Conservation (phyloP, 2,113 vertebrate genomes). For the Calyptomena viridis region DNA sequence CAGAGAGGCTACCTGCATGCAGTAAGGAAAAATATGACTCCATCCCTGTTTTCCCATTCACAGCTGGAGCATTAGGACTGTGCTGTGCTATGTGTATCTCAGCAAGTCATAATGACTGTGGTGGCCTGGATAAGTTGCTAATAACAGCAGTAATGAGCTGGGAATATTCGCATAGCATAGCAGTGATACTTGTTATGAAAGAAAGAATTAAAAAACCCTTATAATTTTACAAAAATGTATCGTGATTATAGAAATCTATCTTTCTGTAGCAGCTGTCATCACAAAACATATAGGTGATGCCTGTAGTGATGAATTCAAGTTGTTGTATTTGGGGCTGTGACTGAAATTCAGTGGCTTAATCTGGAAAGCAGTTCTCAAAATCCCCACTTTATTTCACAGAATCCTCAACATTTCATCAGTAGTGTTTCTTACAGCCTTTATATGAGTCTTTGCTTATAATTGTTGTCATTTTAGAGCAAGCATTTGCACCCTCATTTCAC, state of each 20-base stretch:
- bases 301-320: not conserved
- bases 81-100: not conserved
- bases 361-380: not conserved
- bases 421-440: not conserved
- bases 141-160: not conserved
- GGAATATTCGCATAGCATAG: not conserved
- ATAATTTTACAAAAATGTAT: not conserved
- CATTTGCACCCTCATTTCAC: not conserved
- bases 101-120: not conserved
- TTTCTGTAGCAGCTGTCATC: not conserved
- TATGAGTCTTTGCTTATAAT: not conserved
- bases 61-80: not conserved
- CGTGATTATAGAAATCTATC: not conserved
- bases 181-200: not conserved
- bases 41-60: not conserved
- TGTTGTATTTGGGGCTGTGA: not conserved
- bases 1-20: not conserved
- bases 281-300: not conserved
- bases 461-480: not conserved
- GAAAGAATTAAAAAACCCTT: not conserved
- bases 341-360: not conserved
- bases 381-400: not conserved
- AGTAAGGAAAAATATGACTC: not conserved
- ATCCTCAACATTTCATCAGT: not conserved
- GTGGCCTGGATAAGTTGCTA: not conserved